Evolutionary conservation across 2,888 invertebrate genomes (phyloP).

Genomic region (Eurytoma californica): DNA sequence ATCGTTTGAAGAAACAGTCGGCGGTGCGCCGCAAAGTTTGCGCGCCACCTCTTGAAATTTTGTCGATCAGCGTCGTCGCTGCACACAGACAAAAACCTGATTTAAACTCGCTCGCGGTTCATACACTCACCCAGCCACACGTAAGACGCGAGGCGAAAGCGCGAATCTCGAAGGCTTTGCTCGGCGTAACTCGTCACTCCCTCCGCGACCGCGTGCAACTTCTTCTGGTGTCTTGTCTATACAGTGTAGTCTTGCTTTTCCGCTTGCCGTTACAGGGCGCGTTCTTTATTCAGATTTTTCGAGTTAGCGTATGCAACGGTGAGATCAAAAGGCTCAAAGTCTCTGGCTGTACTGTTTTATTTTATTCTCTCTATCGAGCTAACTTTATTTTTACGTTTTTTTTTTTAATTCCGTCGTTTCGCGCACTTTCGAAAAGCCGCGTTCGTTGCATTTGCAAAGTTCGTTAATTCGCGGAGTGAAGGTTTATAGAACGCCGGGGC

Average conservation of each 20-base stretch:
- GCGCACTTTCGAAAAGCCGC: too few species aligned
- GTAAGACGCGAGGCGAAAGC: constrained; percentile 1
- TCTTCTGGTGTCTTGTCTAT: constrained; percentile 17
- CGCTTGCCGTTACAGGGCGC: neutral
- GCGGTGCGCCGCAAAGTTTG: neutral
- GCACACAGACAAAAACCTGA: neutral
- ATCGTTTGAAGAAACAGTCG: constrained; percentile 30
- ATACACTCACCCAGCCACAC: neutral
- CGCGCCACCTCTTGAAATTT: constrained; percentile 7
- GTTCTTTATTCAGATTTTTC: neutral
- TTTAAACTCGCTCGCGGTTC: constrained; percentile 1
- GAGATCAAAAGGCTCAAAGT: constrained; percentile 3
- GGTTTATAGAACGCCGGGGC: too few species aligned
- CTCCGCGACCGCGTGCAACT: constrained; percentile 35
- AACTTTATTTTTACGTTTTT: too few species aligned
- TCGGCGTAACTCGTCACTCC: neutral
- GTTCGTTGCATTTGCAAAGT: too few species aligned
- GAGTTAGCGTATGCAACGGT: neutral
- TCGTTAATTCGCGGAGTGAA: too few species aligned
- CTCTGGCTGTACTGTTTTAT: neutral
- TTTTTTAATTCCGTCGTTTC: too few species aligned
- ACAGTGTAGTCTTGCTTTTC: constrained; percentile 7
- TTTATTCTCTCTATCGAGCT: too few species aligned
- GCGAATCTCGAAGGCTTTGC: constrained; percentile 45
- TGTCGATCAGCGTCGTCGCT: constrained; percentile 4